Percentiles rank a stretch among this genome's conserved stretches.
Conservation (phyloP, 2,797 vertebrate genomes). For the Gymnothorax reevesii region DNA sequence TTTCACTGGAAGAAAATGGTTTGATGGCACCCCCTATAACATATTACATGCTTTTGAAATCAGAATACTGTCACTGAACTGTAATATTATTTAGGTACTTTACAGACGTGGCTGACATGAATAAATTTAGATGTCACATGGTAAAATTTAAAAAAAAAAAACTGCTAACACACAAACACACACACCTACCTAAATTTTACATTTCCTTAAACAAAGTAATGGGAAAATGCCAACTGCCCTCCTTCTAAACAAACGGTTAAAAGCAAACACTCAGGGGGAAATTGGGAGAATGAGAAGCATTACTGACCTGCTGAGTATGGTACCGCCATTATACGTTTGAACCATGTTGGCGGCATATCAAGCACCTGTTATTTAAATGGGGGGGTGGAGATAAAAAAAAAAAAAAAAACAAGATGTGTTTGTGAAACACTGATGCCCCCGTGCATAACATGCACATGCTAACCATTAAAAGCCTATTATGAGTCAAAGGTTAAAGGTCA, state of each 20-base stretch:
- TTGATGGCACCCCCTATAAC: background rate
- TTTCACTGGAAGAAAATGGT: too few species aligned
- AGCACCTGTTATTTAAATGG: slow-evolving; percentile 51
- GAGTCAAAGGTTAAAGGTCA: too few species aligned
- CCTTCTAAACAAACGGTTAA: background rate
- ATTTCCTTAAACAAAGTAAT: background rate
- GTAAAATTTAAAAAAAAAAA: background rate
- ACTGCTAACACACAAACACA: background rate
- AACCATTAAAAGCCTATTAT: too few species aligned
- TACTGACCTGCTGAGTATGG: background rate
- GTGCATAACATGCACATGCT: too few species aligned
- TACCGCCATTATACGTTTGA: slow-evolving; percentile 43
- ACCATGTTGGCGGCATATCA: slow-evolving; percentile 44
- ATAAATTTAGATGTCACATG: too few species aligned
- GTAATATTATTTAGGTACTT: background rate
- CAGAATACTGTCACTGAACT: background rate
- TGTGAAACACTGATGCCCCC: too few species aligned
- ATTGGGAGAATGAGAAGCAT: background rate
- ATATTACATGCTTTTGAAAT: background rate
- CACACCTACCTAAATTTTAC: background rate
- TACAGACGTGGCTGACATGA: background rate
- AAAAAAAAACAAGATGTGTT: too few species aligned
- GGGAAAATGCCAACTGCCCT: background rate
- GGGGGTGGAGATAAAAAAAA: too few species aligned
- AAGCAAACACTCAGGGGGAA: background rate